These are phyloP conservation scores for Eristalis intricaria DNA, from an alignment of 2,888 invertebrate species.

Conservation along the genomic window DNA sequence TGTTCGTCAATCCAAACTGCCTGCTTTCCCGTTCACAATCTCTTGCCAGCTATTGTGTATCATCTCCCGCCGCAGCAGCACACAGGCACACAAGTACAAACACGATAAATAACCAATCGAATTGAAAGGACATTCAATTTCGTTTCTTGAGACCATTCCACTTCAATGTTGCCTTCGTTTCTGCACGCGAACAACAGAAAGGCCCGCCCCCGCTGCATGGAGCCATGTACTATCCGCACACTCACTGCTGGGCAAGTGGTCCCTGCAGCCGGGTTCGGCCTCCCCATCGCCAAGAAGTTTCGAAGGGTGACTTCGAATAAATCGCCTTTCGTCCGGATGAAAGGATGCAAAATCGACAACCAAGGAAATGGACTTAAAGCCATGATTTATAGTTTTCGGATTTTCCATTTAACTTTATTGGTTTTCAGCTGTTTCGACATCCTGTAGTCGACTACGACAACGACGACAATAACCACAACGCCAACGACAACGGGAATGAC, in stretches of 20 bases:
- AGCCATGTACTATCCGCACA: neutral
- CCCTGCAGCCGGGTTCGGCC: neutral
- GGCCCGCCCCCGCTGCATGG: neutral
- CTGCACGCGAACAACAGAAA: neutral
- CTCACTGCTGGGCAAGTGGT: neutral
- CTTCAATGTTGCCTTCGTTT: neutral
- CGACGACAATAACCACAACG: slow-evolving; percentile 26
- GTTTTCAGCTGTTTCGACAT: slow-evolving; percentile 64
- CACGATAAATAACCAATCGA: slow-evolving; percentile 48
- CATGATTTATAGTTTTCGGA: slow-evolving; percentile 73
- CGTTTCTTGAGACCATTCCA: slow-evolving; percentile 40
- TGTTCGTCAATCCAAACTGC: neutral
- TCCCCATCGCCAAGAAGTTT: neutral
- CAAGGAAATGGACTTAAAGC: slow-evolving; percentile 72
- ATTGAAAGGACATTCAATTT: slow-evolving; percentile 63
- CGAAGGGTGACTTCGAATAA: slow-evolving; percentile 50
- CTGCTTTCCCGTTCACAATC: neutral
- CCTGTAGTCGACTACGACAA: slow-evolving; percentile 7
- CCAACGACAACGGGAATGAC: slow-evolving; percentile 5
- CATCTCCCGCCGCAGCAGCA: neutral
- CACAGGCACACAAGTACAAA: neutral
- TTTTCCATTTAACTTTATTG: slow-evolving; percentile 73
- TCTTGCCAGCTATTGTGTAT: neutral
- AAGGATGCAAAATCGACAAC: slow-evolving; percentile 72
- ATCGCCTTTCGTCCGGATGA: slow-evolving; percentile 68